Evolutionary conservation across 2,797 vertebrate genomes (phyloP).

Genomic region (Enteromius afrohamiltoni): DNA sequence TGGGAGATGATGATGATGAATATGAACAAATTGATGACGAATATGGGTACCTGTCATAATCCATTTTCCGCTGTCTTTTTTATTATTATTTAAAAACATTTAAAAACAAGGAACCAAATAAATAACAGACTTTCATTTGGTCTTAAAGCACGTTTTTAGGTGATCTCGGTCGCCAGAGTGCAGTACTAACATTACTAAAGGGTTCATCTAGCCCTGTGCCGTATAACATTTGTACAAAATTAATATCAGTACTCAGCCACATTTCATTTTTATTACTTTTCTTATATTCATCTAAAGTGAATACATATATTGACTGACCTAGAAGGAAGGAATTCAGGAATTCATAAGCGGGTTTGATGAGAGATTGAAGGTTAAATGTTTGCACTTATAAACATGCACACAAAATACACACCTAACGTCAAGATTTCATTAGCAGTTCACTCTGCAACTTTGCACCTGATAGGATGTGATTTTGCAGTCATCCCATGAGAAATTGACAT

Average conservation of each 20-base stretch:
- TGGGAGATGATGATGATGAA: conserved; percentile 85
- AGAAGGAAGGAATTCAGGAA: conserved; percentile 36
- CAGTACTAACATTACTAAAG: conserved; percentile 79
- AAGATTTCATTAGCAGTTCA: conserved; percentile 4
- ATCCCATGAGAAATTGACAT: neutral
- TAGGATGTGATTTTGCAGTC: conserved; percentile 12
- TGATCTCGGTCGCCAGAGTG: conserved; percentile 75
- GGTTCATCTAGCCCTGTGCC: conserved; percentile 67
- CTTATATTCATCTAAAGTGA: conserved; percentile 65
- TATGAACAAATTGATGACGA: conserved; percentile 86
- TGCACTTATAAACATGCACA: conserved; percentile 40
- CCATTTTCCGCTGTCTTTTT: conserved; percentile 3
- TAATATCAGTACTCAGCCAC: conserved; percentile 74
- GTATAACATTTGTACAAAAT: conserved; percentile 91
- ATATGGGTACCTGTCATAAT: conserved; percentile 88
- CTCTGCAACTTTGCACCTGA: neutral
- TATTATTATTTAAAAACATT: conserved; percentile 48
- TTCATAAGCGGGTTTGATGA: conserved; percentile 19
- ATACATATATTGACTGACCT: conserved; percentile 65
- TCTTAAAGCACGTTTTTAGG: conserved; percentile 85
- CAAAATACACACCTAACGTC: neutral
- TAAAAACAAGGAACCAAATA: conserved; percentile 54
- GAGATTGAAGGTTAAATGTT: conserved; percentile 18
- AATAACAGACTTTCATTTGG: conserved; percentile 69
- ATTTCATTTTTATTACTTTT: conserved; percentile 80